phyloP scores from a whole-genome alignment of 1,140 invertebrate genomes.

The Eufriesea mexicana region DNA sequence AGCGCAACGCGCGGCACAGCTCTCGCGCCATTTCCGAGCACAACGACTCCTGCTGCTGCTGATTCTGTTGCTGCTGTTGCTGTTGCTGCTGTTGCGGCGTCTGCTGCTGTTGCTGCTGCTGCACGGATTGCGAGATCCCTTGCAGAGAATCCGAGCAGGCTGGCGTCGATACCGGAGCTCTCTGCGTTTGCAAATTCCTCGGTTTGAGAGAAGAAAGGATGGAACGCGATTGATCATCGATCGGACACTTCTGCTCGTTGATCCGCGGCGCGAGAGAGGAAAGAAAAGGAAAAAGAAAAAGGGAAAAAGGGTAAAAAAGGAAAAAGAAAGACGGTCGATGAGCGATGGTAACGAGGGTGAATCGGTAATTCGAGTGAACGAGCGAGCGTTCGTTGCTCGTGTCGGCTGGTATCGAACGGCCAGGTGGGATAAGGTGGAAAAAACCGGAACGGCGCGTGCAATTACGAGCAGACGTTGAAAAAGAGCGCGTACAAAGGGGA shows the following conservation, averaged over 20 bases:
- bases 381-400: neutral
- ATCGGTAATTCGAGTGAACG: slow-evolving; percentile 4
- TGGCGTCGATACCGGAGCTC: slow-evolving; percentile 68
- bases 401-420: neutral
- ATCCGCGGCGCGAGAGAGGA: neutral
- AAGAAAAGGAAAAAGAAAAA: no score
- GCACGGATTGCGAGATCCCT: slow-evolving; percentile 76
- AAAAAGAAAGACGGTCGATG: neutral
- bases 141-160: slow-evolving; percentile 78
- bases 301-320: no score
- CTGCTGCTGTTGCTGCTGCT: slow-evolving; percentile 77
- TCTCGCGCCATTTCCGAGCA: slow-evolving; percentile 93
- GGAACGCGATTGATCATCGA: neutral
- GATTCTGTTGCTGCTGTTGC: slow-evolving; percentile 63
- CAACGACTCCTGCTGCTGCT: slow-evolving; percentile 87
- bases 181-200: slow-evolving; percentile 26
- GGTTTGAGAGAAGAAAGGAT: no score
- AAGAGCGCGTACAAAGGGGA: neutral
- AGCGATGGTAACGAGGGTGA: neutral
- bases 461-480: neutral
- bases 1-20: slow-evolving; percentile 89
- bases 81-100: slow-evolving; percentile 83
- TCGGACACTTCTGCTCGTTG: neutral
- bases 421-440: neutral
- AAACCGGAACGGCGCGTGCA: neutral